phyloP scores from a whole-genome alignment of 2,888 invertebrate species.

The Macaria notata region DNA sequence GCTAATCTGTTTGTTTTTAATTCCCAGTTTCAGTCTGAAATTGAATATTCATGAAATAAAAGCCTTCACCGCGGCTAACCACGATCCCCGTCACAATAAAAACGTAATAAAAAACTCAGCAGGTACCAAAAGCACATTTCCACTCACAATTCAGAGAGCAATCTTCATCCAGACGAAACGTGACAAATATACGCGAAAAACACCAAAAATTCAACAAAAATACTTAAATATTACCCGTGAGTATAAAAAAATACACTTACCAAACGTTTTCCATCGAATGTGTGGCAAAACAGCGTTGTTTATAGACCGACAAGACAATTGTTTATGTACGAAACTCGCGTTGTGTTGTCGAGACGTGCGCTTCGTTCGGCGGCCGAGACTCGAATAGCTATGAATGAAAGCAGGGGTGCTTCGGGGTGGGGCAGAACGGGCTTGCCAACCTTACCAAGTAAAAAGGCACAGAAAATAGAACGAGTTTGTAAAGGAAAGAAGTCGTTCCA shows the following conservation, averaged over 20 bases:
- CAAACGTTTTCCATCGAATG: conserved; percentile 5
- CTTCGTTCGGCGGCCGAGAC: conserved; percentile 46
- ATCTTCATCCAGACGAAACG: conserved; percentile 18
- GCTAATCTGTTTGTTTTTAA: conserved; percentile 1
- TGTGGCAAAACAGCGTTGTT: conserved; percentile 21
- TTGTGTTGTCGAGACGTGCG: conserved; percentile 35
- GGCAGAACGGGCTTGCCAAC: conserved; percentile 50
- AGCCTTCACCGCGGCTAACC: background rate
- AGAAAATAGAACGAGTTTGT: background rate
- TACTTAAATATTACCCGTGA: background rate
- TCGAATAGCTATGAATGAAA: conserved; percentile 67
- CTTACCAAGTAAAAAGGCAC: conserved; percentile 42
- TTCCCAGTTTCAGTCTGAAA: background rate
- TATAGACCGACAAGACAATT: conserved; percentile 12
- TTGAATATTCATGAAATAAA: conserved; percentile 11
- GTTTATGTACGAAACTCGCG: conserved; percentile 45
- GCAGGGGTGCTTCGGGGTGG: conserved; percentile 69
- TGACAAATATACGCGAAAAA: conserved; percentile 4
- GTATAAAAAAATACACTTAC: conserved; percentile 22
- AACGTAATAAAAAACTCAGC: conserved; percentile 4
- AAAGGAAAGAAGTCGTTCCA: conserved; percentile 20
- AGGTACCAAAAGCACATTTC: conserved; percentile 4
- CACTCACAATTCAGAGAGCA: conserved; percentile 4
- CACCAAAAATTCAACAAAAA: background rate
- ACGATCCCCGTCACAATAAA: conserved; percentile 12